phyloP scores from a whole-genome alignment of 2,888 invertebrate genomes.

The Amblyjoppa proteus region DNA sequence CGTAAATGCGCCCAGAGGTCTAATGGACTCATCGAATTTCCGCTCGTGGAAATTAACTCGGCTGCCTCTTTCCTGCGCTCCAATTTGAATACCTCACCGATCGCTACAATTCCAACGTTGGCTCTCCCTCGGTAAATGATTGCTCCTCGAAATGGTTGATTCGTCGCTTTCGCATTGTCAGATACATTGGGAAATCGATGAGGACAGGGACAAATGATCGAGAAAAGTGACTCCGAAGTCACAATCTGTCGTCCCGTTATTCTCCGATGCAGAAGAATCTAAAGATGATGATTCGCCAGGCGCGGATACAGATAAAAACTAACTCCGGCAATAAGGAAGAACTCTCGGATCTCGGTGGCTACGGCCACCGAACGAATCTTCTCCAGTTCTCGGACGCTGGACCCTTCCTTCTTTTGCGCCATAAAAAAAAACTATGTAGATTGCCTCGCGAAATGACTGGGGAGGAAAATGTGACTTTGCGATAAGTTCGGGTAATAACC shows the following conservation, averaged over 20 bases:
- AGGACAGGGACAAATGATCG: neutral
- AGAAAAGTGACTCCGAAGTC: neutral
- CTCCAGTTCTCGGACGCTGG: neutral
- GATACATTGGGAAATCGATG: neutral
- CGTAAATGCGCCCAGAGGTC: neutral
- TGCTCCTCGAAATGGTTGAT: neutral
- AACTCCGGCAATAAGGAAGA: neutral
- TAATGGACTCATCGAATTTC: conserved; percentile 6
- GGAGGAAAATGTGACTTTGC: conserved; percentile 23
- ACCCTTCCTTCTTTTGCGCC: conserved; percentile 13
- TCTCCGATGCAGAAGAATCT: neutral
- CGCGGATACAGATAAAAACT: neutral
- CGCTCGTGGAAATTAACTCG: conserved; percentile 12
- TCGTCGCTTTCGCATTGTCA: neutral
- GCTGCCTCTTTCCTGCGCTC: neutral
- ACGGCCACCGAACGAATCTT: conserved; percentile 5
- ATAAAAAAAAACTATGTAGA: conserved; percentile 39
- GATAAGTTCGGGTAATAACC: conserved; percentile 35
- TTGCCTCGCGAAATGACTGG: conserved; percentile 18
- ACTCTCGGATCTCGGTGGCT: neutral
- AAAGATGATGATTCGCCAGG: neutral
- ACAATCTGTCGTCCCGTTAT: neutral
- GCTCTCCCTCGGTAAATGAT: neutral
- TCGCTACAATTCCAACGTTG: neutral
- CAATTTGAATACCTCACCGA: neutral